Evolutionary conservation across 92 coral and sea anemone species (phyloP).

Genomic region (Anthopleura xanthogrammica): DNA sequence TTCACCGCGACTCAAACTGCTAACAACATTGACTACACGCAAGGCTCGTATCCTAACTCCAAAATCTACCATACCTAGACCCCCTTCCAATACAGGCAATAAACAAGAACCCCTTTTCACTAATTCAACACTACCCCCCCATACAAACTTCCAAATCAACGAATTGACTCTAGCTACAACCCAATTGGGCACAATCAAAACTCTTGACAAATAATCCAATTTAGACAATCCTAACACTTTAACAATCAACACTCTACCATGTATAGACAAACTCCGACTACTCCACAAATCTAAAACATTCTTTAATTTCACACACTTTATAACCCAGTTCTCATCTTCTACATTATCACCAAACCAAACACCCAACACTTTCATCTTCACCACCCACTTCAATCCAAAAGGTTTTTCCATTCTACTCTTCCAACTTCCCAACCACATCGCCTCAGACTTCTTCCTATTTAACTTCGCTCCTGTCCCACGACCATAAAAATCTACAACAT

Average conservation of each 20-base stretch:
- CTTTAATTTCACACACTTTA: slow-evolving; percentile 11
- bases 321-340: slow-evolving; percentile 11
- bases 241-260: not conserved
- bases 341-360: slow-evolving; percentile 25
- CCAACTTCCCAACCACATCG: slow-evolving; percentile 26
- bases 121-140: not conserved
- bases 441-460: slow-evolving; percentile 31
- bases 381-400: slow-evolving; percentile 19
- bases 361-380: slow-evolving; percentile 19
- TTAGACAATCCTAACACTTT: not conserved
- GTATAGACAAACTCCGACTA: not conserved
- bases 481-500: slow-evolving; percentile 3
- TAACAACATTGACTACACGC: not conserved
- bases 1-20: not conserved
- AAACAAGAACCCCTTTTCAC: not conserved
- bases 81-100: not conserved
- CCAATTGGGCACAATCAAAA: not conserved
- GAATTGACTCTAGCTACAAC: too few species aligned
- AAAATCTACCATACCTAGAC: not conserved
- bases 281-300: not conserved
- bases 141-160: not conserved
- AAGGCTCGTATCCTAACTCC: not conserved
- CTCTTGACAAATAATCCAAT: not conserved
- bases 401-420: slow-evolving; percentile 6
- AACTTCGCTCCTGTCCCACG: slow-evolving; percentile 23